Base-by-base conservation (phyloP, 1,140 invertebrate genomes). In the Lordiphosa stackelbergi region DNA sequence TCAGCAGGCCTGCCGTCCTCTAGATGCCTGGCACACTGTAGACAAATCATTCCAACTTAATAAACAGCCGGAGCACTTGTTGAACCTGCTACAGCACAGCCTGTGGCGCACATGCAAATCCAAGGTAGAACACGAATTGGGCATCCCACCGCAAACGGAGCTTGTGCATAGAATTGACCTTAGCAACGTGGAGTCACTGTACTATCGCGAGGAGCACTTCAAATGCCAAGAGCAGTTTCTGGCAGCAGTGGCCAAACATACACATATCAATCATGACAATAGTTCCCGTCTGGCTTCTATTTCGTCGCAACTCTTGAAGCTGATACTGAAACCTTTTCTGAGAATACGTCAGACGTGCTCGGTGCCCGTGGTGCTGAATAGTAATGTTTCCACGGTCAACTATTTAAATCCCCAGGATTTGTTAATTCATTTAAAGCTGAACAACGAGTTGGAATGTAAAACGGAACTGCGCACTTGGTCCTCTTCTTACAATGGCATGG, bases 311-410 rank as follows among this genome's bases (percentile, higher is more conserved):
- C 13, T 84, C 2, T 24, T 83, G 3, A 53, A 45, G 5, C 45
- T 38, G 6, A 77, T 94, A 37, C 66, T 95, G 55, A 86, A 88
- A 52, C 94, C 94, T 3, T 88, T 95, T 34, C 71, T 93, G 37
- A 89, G 90, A 37, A 88, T 95, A 37, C 89, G 94, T 2, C 92
- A 94, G 86, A 93, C 93, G 1, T 95, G 94, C 83, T 91, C 91
- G 12, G 92, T 95, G 88, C 93, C 94, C 2, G 92, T 93, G 77
- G 59, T 87, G 12, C 40, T 54, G 0, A 65, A 63, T 8, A 69
- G 61, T n/a, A 68, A 56, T 22, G 61, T 57, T 6, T 37, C 60
- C 28, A 64, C 59, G 5, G 75, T 71, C 5, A 56, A 73, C 24
- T 86, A 75, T 53, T 34, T 86, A 6, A 68, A 78, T 45, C 85